Conservation (phyloP, 2,113 vertebrate species). For the Phaethornis superciliosus region DNA sequence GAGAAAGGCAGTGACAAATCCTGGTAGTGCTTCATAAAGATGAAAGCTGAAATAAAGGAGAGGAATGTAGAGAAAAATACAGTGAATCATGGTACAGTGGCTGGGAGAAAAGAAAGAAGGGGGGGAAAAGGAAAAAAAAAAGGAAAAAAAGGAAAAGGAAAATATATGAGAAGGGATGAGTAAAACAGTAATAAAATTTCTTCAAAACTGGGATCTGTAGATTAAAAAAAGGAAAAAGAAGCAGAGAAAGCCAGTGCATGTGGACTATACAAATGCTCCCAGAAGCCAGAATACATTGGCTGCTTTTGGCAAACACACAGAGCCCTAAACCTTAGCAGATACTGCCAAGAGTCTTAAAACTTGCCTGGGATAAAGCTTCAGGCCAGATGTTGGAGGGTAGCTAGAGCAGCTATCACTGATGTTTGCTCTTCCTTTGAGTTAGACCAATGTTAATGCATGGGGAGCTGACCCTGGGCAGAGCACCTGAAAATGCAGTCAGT, state of each 20-base stretch:
- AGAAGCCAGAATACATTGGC: accelerated
- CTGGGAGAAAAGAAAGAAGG: not conserved
- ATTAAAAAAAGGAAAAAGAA: not conserved
- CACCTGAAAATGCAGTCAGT: not conserved
- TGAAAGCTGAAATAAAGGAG: not conserved
- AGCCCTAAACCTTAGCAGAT: not conserved
- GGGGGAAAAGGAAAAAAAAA: not conserved
- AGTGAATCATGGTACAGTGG: accelerated
- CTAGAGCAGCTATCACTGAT: not conserved
- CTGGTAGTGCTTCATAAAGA: not conserved
- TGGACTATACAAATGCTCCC: accelerated
- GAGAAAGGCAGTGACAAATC: not conserved
- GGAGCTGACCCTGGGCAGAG: not conserved
- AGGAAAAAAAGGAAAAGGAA: not conserved
- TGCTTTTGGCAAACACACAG: not conserved
- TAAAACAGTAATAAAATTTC: not conserved
- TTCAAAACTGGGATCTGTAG: not conserved
- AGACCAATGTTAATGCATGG: not conserved
- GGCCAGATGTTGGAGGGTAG: not conserved
- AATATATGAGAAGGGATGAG: not conserved
- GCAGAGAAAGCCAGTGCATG: accelerated
- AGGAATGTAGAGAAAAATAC: not conserved
- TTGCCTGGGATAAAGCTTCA: not conserved
- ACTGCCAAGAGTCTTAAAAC: not conserved
- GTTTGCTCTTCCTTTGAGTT: not conserved